Conservation (phyloP, 2,888 invertebrate genomes). For the Hydrotaea diabolus region DNA sequence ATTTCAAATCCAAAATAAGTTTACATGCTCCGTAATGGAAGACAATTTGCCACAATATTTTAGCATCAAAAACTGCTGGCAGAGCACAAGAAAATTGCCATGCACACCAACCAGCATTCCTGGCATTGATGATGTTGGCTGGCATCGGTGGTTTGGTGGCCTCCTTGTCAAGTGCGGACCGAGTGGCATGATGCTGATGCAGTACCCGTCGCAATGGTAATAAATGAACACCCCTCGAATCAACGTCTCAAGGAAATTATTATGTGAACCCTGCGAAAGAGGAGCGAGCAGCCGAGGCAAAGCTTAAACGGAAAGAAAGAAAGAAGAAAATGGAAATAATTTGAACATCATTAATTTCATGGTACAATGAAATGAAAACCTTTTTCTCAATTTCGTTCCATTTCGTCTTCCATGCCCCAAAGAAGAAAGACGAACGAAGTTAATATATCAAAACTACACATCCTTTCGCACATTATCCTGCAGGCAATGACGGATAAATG, state of each 20-base stretch:
- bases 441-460: constrained; percentile 45
- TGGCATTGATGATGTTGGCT: neutral
- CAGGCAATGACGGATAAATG: constrained; percentile 26
- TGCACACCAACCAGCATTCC: neutral
- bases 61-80: neutral
- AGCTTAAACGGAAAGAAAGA: constrained; percentile 13
- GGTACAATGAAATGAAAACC: constrained; percentile 55
- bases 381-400: constrained; percentile 13
- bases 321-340: constrained; percentile 43
- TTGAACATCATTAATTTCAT: constrained; percentile 67
- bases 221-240: constrained; percentile 53
- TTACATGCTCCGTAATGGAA: neutral
- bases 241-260: constrained; percentile 60
- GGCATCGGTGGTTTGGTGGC: neutral
- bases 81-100: neutral
- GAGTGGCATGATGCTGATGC: neutral
- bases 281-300: neutral
- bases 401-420: neutral
- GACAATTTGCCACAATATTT: constrained; percentile 5
- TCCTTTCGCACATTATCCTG: constrained; percentile 14
- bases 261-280: constrained; percentile 47
- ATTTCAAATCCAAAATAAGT: constrained; percentile 1
- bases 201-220: constrained; percentile 22
- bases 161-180: neutral
- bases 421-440: constrained; percentile 27